A percentile compares a stretch with the other conserved stretches of the same genome.
phyloP scores from a whole-genome alignment of 2,888 invertebrate species.

The Eristalis tenax region DNA sequence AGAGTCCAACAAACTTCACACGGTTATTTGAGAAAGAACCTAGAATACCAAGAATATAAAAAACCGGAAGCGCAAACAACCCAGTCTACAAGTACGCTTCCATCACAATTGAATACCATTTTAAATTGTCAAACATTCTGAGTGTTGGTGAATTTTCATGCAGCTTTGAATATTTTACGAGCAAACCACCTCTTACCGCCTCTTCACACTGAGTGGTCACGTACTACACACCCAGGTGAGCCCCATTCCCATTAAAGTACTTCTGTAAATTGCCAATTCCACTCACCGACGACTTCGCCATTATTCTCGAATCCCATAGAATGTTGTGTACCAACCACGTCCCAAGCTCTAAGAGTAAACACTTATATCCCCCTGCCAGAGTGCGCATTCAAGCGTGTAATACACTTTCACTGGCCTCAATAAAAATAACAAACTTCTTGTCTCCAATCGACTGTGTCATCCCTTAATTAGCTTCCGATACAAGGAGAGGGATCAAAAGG shows the following conservation, averaged over 20 bases:
- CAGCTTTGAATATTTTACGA: not conserved
- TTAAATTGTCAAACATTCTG: not conserved
- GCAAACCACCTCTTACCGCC: not conserved
- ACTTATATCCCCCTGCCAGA: slow-evolving; percentile 13
- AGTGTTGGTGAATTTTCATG: not conserved
- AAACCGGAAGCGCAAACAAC: not conserved
- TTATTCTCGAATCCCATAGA: not conserved
- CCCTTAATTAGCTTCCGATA: slow-evolving; percentile 38
- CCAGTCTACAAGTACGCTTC: not conserved
- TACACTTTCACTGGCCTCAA: slow-evolving; percentile 52
- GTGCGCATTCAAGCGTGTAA: slow-evolving; percentile 27
- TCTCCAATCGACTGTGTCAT: slow-evolving; percentile 32
- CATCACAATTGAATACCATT: not conserved
- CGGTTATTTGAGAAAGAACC: not conserved
- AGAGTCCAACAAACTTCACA: not conserved
- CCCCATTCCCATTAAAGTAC: not conserved
- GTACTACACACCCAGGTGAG: not conserved
- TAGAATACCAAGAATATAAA: not conserved
- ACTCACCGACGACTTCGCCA: not conserved
- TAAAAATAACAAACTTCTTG: slow-evolving; percentile 35
- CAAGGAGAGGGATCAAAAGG: not conserved
- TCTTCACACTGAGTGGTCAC: not conserved
- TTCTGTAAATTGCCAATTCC: not conserved
- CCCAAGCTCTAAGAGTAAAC: slow-evolving; percentile 10
- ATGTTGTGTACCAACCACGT: not conserved